Evolutionary conservation across 2,113 vertebrate genomes (phyloP).

Genomic region (Zootoca vivipara): DNA sequence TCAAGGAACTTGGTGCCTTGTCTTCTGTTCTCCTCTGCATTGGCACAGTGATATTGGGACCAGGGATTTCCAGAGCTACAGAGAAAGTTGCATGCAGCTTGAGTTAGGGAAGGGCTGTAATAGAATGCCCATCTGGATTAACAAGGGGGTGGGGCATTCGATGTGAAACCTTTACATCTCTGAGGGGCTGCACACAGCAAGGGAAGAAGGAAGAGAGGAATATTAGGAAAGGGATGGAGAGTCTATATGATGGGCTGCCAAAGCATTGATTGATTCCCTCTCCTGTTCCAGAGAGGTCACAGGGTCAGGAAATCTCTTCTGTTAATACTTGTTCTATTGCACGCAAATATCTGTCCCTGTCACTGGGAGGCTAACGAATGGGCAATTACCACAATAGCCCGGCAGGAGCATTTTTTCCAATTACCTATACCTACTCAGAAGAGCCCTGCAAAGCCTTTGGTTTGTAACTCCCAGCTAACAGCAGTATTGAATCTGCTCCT

Average conservation of each 20-base stretch:
- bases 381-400: accelerated
- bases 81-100: background rate
- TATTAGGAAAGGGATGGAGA: background rate
- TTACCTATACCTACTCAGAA: accelerated
- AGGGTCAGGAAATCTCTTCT: background rate
- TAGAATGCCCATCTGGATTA: background rate
- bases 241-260: background rate
- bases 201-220: background rate
- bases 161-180: background rate
- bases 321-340: background rate
- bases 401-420: accelerated
- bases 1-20: background rate
- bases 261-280: conserved; percentile 55
- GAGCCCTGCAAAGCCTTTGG: background rate
- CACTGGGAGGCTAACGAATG: background rate
- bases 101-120: background rate
- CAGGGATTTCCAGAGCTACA: background rate
- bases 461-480: background rate
- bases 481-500: background rate
- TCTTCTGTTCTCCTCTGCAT: background rate
- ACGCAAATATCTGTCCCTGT: accelerated
- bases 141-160: background rate
- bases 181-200: background rate
- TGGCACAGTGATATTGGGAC: background rate
- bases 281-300: conserved; percentile 9